Evolutionary conservation across 2,888 invertebrate species (phyloP), one percentile per base, ranked within the genome.

Genomic region (Parnassius glacialis): DNA sequence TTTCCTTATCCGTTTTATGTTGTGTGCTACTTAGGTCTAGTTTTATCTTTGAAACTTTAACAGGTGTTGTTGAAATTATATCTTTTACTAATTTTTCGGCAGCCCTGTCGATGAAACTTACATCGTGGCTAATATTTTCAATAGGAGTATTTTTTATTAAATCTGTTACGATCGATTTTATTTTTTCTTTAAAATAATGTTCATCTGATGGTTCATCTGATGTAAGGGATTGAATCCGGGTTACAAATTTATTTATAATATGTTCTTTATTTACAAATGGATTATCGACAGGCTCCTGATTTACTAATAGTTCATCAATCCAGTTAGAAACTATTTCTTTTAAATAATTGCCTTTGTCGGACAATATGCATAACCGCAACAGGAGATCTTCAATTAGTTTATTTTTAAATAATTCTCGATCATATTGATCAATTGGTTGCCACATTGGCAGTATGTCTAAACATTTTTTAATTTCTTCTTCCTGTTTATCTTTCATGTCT

Each of bases 31-130:
- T 13, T 13, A 5, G 9, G n/a, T 12, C 12, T 48, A 9, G 13
- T 13, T 7, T 48, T 48, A 16, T 13, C 1, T 13, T 9, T 48
- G 48, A 13, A 48, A 48, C 11, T 13, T 55, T 50, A 12, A 25
- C 45, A 11, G 34, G 50, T 1, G 34, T 13, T 3, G 34, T 45
- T 1, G 44, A 51, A 52, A 43, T 45, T 43, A 76, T 45, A 65
- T 71, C 76, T 45, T 64, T 66, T 5, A 82, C 62, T 20, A 84
- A 67, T 44, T 66, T 67, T 55, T 80, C 74, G 10, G 80, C 75
- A 51, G 81, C 59, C 64, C 66, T 73, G 16, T 74, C 70, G 9
- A 83, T 64, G 65, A 74, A 76, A 13, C 10, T 48, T 13, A 12
- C 13, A 2, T 62, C 52, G 12, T 51, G 65, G 64, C 71, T 75